Conservation (phyloP, 1,140 invertebrate species). For the Phenacoccus solenopsis region DNA sequence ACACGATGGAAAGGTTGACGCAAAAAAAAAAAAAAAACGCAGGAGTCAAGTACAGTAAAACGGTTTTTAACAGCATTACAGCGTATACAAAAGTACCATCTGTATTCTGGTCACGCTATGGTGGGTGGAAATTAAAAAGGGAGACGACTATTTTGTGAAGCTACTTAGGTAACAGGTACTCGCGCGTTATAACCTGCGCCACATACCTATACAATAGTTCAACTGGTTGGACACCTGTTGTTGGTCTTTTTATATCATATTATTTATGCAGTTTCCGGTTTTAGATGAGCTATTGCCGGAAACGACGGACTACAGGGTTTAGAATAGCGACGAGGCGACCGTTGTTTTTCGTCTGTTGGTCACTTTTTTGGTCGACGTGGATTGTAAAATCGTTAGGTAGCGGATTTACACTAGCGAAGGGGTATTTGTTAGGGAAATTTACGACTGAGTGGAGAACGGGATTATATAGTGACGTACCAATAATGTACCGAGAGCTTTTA, state of each 20-base stretch:
- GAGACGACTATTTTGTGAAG: neutral
- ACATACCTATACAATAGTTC: neutral
- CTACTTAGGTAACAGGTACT: slow-evolving; percentile 13
- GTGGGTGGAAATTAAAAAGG: slow-evolving; percentile 15
- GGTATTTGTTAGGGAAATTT: too few species aligned
- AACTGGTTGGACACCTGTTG: slow-evolving; percentile 15
- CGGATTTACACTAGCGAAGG: too few species aligned
- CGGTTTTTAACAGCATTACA: neutral
- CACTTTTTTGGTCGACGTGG: too few species aligned
- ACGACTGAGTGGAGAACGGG: too few species aligned
- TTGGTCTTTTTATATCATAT: slow-evolving; percentile 9
- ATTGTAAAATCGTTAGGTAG: too few species aligned
- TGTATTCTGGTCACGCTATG: slow-evolving; percentile 13
- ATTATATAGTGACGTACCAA: too few species aligned
- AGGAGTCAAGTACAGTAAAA: neutral
- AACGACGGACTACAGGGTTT: neutral
- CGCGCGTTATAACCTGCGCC: neutral
- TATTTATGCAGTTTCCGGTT: slow-evolving; percentile 13
- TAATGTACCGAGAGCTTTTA: too few species aligned
- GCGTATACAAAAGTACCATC: neutral
- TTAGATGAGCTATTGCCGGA: slow-evolving; percentile 13
- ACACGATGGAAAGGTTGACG: neutral
- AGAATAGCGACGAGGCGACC: neutral
- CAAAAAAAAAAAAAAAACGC: neutral
- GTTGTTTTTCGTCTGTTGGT: too few species aligned